Base-by-base conservation (phyloP, 2,797 vertebrate genomes). In the Anas capensis region DNA sequence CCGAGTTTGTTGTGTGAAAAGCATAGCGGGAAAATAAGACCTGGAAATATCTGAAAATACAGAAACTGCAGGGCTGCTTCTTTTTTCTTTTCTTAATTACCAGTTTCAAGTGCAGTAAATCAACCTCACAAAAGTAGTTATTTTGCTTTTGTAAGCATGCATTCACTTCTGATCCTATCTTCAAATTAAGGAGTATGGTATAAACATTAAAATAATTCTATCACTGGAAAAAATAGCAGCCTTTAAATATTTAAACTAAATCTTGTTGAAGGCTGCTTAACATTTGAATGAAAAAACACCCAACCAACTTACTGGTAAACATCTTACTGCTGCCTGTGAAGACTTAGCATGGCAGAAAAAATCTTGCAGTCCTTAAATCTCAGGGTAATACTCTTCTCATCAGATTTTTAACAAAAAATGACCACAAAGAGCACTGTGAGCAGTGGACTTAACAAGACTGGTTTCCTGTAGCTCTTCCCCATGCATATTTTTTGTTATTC, bases 1-100 rank as follows among this genome's bases (percentile, higher is more conserved):
- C 97, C 34, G 38, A 88, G 87, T 78, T 94, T 95, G 96, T 97
- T 97, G 96, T 97, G 96, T 95, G 96, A 97, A 97, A 96, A 92
- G n/a, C 42, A 36, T 61, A 96, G 95, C 97, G 96, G 96, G 97
- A 98, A 95, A 97, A 88, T 82, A 73, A 96, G 84, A 84, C 89
- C 96, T 97, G 60, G 87, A 94, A 94, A 95, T 92, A 87, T 58
- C 91, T 95, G 93, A 97, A 96, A 95, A 90, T 64, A 88, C 75
- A 93, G 61, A 77, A 93, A 87, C 12, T 64, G 42, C 68, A 34
- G 69, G 48, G 66, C 49, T 94, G 86, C 17, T 88, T 26, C 10
- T 93, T 88, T 64, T 64, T 42, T 56, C 44, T 82, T 65, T 64
- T 51, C 78, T 83, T 46, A 61, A 82, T 60, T 80, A 62, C 46